These are phyloP conservation scores for Zaprionus lineosus DNA, from an alignment of 2,888 invertebrate genomes.

Conservation along the genomic window DNA sequence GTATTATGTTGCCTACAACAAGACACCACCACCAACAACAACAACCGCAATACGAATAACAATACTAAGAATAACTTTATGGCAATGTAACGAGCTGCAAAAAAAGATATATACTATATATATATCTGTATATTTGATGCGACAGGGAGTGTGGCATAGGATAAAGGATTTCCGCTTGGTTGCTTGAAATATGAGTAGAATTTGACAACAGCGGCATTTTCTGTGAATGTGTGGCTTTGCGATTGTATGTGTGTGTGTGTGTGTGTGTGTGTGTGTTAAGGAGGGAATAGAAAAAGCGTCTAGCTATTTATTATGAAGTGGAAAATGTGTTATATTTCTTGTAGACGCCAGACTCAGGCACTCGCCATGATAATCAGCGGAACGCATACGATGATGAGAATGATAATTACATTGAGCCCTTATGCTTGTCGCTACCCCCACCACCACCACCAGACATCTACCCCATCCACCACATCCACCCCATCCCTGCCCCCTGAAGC, in stretches of 20 bases:
- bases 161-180: constrained; percentile 76
- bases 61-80: constrained; percentile 51
- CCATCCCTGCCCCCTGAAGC: no score
- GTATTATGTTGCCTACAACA: constrained; percentile 25
- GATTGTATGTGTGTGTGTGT: no score
- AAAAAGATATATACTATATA: constrained; percentile 31
- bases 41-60: constrained; percentile 13
- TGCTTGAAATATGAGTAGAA: constrained; percentile 76
- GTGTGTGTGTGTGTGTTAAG: no score
- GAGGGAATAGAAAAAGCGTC: constrained; percentile 27
- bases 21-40: constrained; percentile 5
- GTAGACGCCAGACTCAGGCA: constrained; percentile 16
- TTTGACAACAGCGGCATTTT: constrained; percentile 59
- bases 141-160: constrained; percentile 9
- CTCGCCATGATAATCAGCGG: constrained; percentile 34
- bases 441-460: no score
- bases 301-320: constrained; percentile 64
- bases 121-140: neutral
- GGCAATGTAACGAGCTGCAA: constrained; percentile 76
- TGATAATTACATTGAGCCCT: constrained; percentile 47
- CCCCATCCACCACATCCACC: no score
- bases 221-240: no score
- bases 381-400: constrained; percentile 32
- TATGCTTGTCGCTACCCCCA: no score
- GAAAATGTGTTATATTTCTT: constrained; percentile 64